Evolutionary conservation across 92 coral and sea anemone genomes (phyloP).

Genomic region (Palythoa heliodiscus): DNA sequence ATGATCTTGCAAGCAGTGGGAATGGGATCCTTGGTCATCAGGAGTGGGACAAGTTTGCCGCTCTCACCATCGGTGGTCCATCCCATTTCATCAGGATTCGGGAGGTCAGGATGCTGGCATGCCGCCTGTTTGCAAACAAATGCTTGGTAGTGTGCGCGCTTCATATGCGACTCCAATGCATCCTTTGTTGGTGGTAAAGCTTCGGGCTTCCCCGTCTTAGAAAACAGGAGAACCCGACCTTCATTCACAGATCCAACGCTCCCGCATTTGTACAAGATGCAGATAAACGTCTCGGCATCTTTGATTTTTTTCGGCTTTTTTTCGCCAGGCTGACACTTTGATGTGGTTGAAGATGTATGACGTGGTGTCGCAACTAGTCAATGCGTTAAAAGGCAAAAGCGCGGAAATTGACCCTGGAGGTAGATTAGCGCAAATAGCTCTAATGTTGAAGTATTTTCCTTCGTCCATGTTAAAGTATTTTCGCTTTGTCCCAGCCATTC

Average conservation of each 20-base stretch:
- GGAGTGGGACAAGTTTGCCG: too few relatives aligned
- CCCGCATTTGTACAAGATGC: conserved; percentile 14
- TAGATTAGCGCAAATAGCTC: conserved; percentile 46
- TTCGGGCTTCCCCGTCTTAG: neutral
- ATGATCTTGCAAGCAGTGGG: too few relatives aligned
- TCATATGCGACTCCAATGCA: conserved; percentile 42
- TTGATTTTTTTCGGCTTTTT: conserved; percentile 6
- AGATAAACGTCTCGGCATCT: conserved; percentile 4
- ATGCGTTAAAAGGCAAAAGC: conserved; percentile 46
- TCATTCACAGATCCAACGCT: neutral
- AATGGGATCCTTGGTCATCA: too few relatives aligned
- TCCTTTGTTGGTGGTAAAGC: conserved; percentile 46
- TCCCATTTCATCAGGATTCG: too few relatives aligned
- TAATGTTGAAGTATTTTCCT: conserved; percentile 43
- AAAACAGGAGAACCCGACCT: conserved; percentile 6
- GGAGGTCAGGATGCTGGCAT: too few relatives aligned
- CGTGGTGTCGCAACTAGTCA: conserved; percentile 44
- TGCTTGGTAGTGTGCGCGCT: conserved; percentile 53
- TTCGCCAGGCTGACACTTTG: conserved; percentile 25
- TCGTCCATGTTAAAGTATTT: conserved; percentile 66
- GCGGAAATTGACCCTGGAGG: conserved; percentile 45
- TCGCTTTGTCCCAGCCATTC: too few relatives aligned
- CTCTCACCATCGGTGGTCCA: too few relatives aligned
- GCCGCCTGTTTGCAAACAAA: too few relatives aligned
- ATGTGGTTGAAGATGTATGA: conserved; percentile 32